These are phyloP conservation scores for Genyomyrus donnyi DNA, from an alignment of 2,113 vertebrate genomes.

Conservation along the genomic window DNA sequence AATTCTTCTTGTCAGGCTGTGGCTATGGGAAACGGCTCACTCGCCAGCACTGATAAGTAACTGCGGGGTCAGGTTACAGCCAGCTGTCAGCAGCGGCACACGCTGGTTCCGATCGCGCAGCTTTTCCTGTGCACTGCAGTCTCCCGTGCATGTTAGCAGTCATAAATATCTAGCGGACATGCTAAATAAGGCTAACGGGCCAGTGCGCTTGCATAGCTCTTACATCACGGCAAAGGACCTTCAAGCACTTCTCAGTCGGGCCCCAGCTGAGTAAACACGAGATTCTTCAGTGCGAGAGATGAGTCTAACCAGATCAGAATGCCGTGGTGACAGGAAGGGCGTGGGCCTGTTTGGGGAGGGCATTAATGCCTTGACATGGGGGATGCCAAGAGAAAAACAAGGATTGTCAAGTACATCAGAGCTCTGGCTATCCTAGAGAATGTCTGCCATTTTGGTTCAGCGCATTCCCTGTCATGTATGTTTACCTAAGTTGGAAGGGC, in stretches of 20 bases:
- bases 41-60: constrained; percentile 62
- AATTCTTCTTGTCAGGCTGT: constrained; percentile 57
- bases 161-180: constrained; percentile 50
- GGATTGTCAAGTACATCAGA: neutral
- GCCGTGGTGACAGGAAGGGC: constrained; percentile 24
- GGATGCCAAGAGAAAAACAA: neutral
- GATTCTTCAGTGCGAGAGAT: constrained; percentile 37
- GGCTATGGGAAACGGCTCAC: constrained; percentile 64
- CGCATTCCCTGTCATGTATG: neutral
- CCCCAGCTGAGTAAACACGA: constrained; percentile 65
- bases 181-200: constrained; percentile 58
- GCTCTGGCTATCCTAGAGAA: neutral
- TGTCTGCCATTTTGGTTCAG: neutral
- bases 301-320: constrained; percentile 55
- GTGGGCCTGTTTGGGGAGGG: neutral
- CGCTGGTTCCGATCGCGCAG: constrained; percentile 47
- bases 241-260: constrained; percentile 36
- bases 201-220: constrained; percentile 42
- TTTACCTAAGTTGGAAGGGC: neutral
- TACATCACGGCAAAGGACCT: constrained; percentile 52
- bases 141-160: constrained; percentile 53
- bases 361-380: constrained; percentile 2
- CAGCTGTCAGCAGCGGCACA: constrained; percentile 62
- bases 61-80: constrained; percentile 60
- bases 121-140: constrained; percentile 53